A percentile compares a stretch with the other conserved stretches of the same genome.
These are phyloP conservation scores for Schrankia costaestrigalis DNA, from an alignment of 2,888 invertebrate genomes.

Conservation along the genomic window DNA sequence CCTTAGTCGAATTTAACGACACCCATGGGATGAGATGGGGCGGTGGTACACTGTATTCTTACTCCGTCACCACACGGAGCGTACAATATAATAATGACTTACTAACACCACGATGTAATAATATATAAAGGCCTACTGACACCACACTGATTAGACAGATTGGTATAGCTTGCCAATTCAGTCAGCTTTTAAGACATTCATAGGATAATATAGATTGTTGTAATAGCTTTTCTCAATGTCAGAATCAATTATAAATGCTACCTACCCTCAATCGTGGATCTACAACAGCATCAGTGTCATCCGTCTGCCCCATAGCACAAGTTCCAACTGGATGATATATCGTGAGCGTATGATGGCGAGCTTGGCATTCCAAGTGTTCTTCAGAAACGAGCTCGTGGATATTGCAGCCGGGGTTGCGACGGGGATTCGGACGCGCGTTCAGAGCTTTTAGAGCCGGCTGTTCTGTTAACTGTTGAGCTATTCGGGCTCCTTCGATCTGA, in stretches of 20 bases:
- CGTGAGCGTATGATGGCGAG: slow-evolving; percentile 87
- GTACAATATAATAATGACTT: no score
- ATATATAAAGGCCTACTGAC: no score
- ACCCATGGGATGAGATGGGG: no score
- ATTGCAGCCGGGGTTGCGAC: slow-evolving; percentile 84
- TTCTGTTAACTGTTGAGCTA: slow-evolving; percentile 81
- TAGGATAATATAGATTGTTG: no score
- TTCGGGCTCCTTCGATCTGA: slow-evolving; percentile 87
- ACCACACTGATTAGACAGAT: no score
- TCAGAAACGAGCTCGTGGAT: slow-evolving; percentile 83
- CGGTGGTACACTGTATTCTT: no score
- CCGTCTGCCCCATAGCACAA: slow-evolving; percentile 87
- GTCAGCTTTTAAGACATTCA: no score
- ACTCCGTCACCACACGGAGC: no score
- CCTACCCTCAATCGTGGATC: slow-evolving; percentile 82
- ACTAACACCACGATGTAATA: no score
- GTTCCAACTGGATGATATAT: slow-evolving; percentile 92
- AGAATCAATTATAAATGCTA: slow-evolving; percentile 3
- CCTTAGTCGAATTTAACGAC: no score
- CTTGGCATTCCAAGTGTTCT: slow-evolving; percentile 89
- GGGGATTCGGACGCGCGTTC: slow-evolving; percentile 83
- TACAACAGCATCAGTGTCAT: slow-evolving; percentile 82
- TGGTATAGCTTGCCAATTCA: no score
- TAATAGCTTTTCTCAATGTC: no score
- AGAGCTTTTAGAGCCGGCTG: slow-evolving; percentile 82